A percentile compares a stretch with the other conserved stretches of the same genome.
Conservation (phyloP, 2,113 vertebrate genomes). For the Periophthalmodon schlosseri region DNA sequence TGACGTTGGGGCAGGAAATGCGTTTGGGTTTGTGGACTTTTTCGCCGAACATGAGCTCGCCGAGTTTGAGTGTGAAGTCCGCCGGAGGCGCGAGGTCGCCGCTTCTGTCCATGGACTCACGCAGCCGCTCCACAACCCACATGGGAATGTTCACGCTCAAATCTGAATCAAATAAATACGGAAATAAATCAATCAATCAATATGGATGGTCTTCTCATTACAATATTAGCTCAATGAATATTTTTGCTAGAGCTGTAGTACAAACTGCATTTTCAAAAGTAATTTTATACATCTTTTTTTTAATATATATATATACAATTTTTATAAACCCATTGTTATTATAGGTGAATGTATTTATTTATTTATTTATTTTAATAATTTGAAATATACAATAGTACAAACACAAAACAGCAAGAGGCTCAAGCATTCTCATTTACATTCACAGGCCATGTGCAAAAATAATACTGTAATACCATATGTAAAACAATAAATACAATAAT, state of each 20-base stretch:
- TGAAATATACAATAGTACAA: too few relatives aligned
- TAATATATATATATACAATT: too few relatives aligned
- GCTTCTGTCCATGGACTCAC: constrained; percentile 74
- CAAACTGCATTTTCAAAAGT: too few relatives aligned
- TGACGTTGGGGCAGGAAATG: constrained; percentile 77
- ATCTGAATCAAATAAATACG: constrained; percentile 38
- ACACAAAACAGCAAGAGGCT: too few relatives aligned
- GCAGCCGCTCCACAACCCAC: constrained; percentile 79
- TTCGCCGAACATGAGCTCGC: constrained; percentile 78
- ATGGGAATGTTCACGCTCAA: constrained; percentile 50
- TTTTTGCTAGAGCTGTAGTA: background rate
- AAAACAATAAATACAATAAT: too few relatives aligned
- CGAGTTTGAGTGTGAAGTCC: constrained; percentile 72
- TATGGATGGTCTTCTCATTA: background rate
- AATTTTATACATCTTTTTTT: too few relatives aligned
- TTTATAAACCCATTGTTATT: too few relatives aligned
- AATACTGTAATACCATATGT: too few relatives aligned
- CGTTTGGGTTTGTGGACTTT: constrained; percentile 68
- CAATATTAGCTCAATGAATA: background rate
- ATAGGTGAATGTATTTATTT: too few relatives aligned
- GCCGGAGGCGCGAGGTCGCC: constrained; percentile 65
- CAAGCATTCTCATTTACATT: too few relatives aligned
- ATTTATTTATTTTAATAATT: too few relatives aligned
- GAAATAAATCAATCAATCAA: background rate
- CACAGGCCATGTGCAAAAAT: too few relatives aligned